Evolutionary conservation across 1,140 invertebrate genomes (phyloP), one percentile per base, ranked within the genome.

Genomic region (Asbolus verrucosus): DNA sequence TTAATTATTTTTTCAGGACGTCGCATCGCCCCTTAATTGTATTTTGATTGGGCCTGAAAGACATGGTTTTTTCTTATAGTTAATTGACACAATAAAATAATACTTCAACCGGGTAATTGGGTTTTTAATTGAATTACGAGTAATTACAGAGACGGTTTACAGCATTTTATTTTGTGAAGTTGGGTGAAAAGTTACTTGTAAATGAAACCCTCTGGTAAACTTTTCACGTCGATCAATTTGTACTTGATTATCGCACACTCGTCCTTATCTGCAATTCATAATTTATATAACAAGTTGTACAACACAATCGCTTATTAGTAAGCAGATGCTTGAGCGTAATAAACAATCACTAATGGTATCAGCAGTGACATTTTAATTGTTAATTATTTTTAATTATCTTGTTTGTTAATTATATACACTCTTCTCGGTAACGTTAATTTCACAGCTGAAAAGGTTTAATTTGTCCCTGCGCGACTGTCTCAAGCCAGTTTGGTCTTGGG

Each of bases 21-120:
- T 16, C 19, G 46, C 46, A 54, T 54, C 46, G n/a, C 21, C 46
- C 21, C 46, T 54, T 54, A 54, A 54, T 54, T 54, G 46, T 54
- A 21, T 54, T 54, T 54, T 54, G 46, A 54, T 54, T 54, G 18
- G 41, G n/a, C 41, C 24, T 3, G 24, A 27, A 27, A 27, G 24
- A 27, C 24, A 8, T 27, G 3, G 24, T 19, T 16, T 41, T 27
- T n/a, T 54, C n/a, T 6, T 21, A n/a, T n/a, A n/a, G n/a, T n/a
- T n/a, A n/a, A n/a, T n/a, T n/a, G 46, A 13, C 2, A 27, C 46
- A 13, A 2, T 9, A 18, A 6, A 72, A 72, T 68, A 39, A 68
- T 36, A 38, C 68, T 72, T 72, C 70, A 69, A 69, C 69, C 61
- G 70, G 65, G 33, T 68, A 69, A 72, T 72, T 72, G 61, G 60